Evolutionary conservation across 2,797 vertebrate species (phyloP).

Genomic region (Tauraco hartlaubi): DNA sequence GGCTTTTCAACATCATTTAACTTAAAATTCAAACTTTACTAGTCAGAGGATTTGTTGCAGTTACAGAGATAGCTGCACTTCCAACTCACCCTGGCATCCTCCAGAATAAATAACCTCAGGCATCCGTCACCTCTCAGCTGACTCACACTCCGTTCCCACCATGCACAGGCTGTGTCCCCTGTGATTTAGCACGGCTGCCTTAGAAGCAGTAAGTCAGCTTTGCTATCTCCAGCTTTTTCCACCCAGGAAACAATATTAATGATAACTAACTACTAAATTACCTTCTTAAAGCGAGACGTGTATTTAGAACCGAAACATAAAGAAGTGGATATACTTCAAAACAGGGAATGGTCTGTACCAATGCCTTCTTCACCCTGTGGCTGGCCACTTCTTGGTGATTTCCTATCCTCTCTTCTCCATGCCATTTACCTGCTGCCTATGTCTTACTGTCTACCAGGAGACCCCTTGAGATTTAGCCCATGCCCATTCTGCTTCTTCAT

Average conservation of each 20-base stretch:
- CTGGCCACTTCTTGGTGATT: not conserved
- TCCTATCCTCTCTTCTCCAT: not conserved
- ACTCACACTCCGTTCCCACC: not conserved
- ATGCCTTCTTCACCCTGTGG: accelerated
- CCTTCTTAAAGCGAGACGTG: not conserved
- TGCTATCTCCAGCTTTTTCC: not conserved
- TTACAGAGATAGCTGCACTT: not conserved
- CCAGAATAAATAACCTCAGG: not conserved
- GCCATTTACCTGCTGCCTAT: not conserved
- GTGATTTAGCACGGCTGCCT: not conserved
- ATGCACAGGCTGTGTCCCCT: not conserved
- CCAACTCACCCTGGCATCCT: not conserved
- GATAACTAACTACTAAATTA: not conserved
- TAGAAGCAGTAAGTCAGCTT: not conserved
- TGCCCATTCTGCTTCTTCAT: not conserved
- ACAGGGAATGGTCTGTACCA: too few relatives aligned
- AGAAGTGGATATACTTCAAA: not conserved
- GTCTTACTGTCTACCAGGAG: not conserved
- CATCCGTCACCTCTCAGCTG: not conserved
- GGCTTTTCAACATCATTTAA: not conserved
- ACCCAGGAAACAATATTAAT: not conserved
- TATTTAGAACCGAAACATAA: not conserved
- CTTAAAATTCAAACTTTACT: not conserved
- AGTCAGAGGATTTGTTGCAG: not conserved
- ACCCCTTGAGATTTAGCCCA: not conserved